Conservation (phyloP, 1,140 invertebrate species). For the Achatina immaculata region DNA sequence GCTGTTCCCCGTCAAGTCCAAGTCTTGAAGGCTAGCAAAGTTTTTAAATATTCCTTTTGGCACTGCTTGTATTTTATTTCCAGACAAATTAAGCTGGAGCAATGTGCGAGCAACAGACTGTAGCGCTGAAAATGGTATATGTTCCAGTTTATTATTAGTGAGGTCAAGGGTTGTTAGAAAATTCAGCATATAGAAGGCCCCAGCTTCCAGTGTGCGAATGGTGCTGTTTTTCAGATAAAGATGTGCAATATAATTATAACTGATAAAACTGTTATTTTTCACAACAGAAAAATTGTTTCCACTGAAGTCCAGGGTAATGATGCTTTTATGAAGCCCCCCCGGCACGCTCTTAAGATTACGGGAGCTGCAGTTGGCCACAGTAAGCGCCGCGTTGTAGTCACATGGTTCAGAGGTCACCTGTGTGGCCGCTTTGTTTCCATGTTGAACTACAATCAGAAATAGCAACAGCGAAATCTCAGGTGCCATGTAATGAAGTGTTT, state of each 20-base stretch:
- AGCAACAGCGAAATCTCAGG: background rate
- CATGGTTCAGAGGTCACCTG: background rate
- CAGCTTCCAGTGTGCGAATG: constrained; percentile 48
- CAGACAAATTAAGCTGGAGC: constrained; percentile 51
- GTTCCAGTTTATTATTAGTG: constrained; percentile 54
- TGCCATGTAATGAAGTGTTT: background rate
- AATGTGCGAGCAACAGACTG: constrained; percentile 44
- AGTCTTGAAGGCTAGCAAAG: constrained; percentile 47
- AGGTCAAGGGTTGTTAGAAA: constrained; percentile 59
- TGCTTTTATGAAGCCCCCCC: constrained; percentile 53
- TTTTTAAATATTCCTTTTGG: constrained; percentile 51
- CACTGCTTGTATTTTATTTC: constrained; percentile 53
- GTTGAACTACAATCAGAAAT: background rate
- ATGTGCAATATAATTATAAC: constrained; percentile 53
- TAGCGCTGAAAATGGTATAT: constrained; percentile 53
- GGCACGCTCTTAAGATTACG: constrained; percentile 53
- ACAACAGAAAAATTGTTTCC: constrained; percentile 54
- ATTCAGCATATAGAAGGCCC: constrained; percentile 54
- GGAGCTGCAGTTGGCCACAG: constrained; percentile 58
- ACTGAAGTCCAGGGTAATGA: constrained; percentile 55
- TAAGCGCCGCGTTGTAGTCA: constrained; percentile 41
- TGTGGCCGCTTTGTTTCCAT: background rate
- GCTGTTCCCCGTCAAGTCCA: constrained; percentile 58
- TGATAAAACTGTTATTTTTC: constrained; percentile 47
- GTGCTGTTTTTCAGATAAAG: constrained; percentile 60